Base-by-base conservation (phyloP, 2,888 invertebrate species). In the Drosophila dives region DNA sequence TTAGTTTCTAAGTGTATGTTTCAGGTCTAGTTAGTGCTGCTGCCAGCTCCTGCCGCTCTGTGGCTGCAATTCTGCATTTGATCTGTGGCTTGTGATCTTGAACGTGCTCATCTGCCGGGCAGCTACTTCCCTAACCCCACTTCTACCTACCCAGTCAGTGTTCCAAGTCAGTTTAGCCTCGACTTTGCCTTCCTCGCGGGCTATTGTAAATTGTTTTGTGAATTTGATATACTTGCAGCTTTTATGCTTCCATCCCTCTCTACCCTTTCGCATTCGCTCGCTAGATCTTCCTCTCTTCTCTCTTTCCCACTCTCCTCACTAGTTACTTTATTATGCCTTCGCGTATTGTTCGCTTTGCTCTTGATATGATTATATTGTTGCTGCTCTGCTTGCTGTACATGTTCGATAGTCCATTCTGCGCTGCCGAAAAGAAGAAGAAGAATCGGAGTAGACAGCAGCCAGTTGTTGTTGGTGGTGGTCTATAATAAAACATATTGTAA, bases 171-270 rank as follows among this genome's bases (percentile, higher is more conserved):
- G 59, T 49, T 56, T 59, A 45, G 40, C 42, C 53, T 62, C 60
- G 64, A 63, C 56, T 54, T 60, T 65, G 74, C 51, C 60, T 55
- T 64, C 67, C 66, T 45, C 23, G 62, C 63, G 65, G 71, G 66
- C 75, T 79, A 81, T 90, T 91, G 90, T 89, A 90, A 91, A 90
- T 91, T 90, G 90, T 90, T 89, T 91, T 88, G 89, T 88, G 89
- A 91, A 90, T 90, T 90, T 90, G 88, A 91, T 91, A 91, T 86
- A 90, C 90, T 87, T 90, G 89, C 86, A 72, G 74, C 58, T 62
- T 40, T 63, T 42, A 45, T 56, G 56, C 61, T 34, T 29, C 36
- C 20, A 26, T 32, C 15, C 42, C 60, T 11, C 20, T n/a, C 11
- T 36, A 17, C 11, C 32, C 7, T 42, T 40, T 61, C 74, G 34